A percentile compares a stretch with the other conserved stretches of the same genome.
phyloP scores from a whole-genome alignment of 1,140 invertebrate genomes.

The Anoplophora glabripennis region DNA sequence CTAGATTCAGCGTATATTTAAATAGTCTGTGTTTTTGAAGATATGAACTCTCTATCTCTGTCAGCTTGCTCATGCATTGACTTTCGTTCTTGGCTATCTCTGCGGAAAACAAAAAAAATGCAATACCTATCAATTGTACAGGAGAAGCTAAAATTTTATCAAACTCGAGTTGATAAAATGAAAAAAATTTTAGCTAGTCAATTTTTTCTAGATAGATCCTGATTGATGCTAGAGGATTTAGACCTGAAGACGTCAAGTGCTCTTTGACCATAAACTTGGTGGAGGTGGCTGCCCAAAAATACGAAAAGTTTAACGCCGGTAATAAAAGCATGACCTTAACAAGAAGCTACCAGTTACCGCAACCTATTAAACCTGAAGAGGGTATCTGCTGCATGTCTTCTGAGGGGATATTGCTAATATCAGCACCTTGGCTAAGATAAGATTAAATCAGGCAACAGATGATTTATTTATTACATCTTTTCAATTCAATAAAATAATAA shows the following conservation, averaged over 20 bases:
- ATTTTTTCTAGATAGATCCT: slow-evolving; percentile 24
- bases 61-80: no score
- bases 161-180: no score
- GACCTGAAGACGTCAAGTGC: slow-evolving; percentile 36
- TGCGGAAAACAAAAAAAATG: no score
- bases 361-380: slow-evolving; percentile 25
- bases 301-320: slow-evolving; percentile 16
- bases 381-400: slow-evolving; percentile 31
- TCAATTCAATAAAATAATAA: no score
- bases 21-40: no score
- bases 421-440: slow-evolving; percentile 27
- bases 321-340: slow-evolving; percentile 25
- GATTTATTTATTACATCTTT: no score
- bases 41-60: no score
- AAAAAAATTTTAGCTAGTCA: neutral
- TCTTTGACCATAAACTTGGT: slow-evolving; percentile 24
- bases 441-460: no score
- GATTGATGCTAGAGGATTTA: slow-evolving; percentile 33
- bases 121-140: no score
- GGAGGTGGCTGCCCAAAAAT: slow-evolving; percentile 26
- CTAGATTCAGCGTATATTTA: no score
- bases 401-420: slow-evolving; percentile 33
- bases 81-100: no score
- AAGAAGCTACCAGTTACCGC: slow-evolving; percentile 35
- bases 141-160: no score